These are phyloP conservation scores for Leontocebus nigricollis DNA, from an alignment of 2,797 vertebrate species.

Conservation along the genomic window DNA sequence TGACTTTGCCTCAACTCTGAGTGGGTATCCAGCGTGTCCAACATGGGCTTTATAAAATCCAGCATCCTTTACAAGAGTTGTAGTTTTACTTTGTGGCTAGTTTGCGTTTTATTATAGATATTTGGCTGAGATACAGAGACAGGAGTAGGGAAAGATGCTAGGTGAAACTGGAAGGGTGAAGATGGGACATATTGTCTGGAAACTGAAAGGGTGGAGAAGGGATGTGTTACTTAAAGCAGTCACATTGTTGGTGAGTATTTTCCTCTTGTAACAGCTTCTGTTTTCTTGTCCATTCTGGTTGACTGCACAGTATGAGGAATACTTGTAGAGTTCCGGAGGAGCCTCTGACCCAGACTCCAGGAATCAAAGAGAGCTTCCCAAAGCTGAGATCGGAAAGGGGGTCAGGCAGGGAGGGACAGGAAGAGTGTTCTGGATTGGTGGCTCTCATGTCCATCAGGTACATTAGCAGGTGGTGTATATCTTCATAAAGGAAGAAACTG, in stretches of 20 bases:
- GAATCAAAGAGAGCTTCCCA: background rate
- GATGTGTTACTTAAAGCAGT: background rate
- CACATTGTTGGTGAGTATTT: background rate
- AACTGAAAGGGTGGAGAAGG: background rate
- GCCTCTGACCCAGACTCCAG: background rate
- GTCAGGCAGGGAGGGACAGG: background rate
- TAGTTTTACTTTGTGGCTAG: background rate
- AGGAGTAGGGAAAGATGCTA: background rate
- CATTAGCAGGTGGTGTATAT: background rate
- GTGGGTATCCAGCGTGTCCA: background rate
- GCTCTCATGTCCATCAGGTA: background rate
- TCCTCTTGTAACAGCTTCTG: background rate
- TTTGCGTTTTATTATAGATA: slow-evolving; percentile 21
- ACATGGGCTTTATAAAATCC: background rate
- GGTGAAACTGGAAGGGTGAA: background rate
- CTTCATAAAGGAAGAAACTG: background rate
- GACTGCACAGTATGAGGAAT: background rate
- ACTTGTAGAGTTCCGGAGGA: background rate
- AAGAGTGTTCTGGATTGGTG: background rate
- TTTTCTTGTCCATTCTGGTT: background rate
- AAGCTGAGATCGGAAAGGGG: background rate
- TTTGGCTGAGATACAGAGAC: background rate
- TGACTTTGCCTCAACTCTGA: background rate
- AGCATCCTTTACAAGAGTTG: background rate
- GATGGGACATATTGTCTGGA: background rate